A percentile compares a stretch with the other conserved stretches of the same genome.
Evolutionary conservation across 2,113 vertebrate species (phyloP).

Genomic region (Talpa occidentalis): DNA sequence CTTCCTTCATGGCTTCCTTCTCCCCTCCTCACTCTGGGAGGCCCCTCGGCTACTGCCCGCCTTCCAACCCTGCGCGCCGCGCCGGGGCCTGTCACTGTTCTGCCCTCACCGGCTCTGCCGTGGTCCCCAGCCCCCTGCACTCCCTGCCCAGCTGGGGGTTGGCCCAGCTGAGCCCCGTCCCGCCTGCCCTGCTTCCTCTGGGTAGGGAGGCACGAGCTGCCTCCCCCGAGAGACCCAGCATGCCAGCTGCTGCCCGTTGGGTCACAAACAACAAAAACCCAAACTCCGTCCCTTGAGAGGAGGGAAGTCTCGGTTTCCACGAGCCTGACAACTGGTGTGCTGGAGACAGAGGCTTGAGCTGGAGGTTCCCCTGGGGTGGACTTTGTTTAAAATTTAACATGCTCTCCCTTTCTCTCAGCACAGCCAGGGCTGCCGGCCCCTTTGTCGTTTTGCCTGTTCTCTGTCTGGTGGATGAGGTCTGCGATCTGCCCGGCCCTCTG

Average conservation of each 20-base stretch:
- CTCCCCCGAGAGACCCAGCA: not conserved
- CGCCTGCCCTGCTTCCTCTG: not conserved
- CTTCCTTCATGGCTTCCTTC: not conserved
- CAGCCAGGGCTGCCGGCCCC: not conserved
- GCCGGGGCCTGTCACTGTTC: too few relatives aligned
- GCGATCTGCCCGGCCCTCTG: not conserved
- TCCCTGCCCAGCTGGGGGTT: too few relatives aligned
- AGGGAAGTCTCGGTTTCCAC: not conserved
- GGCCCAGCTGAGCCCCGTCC: not conserved
- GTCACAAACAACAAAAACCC: slow-evolving; percentile 34
- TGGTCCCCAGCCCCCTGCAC: too few relatives aligned
- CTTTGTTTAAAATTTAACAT: slow-evolving; percentile 54
- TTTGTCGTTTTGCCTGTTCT: not conserved
- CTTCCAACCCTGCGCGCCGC: not conserved
- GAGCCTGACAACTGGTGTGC: not conserved
- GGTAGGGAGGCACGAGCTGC: not conserved
- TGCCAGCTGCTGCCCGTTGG: slow-evolving; percentile 62
- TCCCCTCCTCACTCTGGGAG: not conserved
- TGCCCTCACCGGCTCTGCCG: not conserved
- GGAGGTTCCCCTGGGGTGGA: slow-evolving; percentile 26
- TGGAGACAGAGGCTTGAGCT: not conserved
- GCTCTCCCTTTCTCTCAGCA: slow-evolving; percentile 39
- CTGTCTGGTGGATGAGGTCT: not conserved
- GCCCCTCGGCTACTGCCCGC: not conserved
- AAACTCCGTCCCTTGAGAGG: not conserved